These are phyloP conservation scores for Saguinus midas DNA, from an alignment of 2,113 vertebrate species.

Conservation along the genomic window DNA sequence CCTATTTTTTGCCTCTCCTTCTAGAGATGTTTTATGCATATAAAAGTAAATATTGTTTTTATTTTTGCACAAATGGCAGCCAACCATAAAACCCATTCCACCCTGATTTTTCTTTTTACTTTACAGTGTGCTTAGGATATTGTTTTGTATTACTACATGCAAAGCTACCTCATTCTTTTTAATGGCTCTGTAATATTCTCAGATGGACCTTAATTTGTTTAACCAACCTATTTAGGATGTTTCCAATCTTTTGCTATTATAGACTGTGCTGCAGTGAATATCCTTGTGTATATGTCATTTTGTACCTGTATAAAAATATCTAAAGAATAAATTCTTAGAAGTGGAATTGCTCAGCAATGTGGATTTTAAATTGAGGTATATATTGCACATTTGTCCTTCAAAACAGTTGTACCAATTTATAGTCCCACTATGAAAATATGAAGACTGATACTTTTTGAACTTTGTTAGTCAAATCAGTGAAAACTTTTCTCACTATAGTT, in stretches of 20 bases:
- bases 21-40: neutral
- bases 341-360: neutral
- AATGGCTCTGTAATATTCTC: neutral
- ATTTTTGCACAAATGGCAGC: neutral
- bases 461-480: neutral
- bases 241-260: neutral
- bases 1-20: neutral
- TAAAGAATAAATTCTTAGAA: slow-evolving; percentile 20
- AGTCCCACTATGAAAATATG: neutral
- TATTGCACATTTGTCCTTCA: neutral
- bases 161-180: neutral
- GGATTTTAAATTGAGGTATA: slow-evolving; percentile 8
- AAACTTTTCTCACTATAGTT: neutral
- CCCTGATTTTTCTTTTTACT: neutral
- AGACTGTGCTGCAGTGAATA: neutral
- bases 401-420: neutral
- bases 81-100: neutral
- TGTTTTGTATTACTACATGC: neutral
- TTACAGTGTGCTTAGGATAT: neutral
- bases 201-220: neutral
- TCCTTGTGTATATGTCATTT: neutral
- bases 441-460: neutral
- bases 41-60: neutral
- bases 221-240: neutral
- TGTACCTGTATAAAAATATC: neutral